Conservation (phyloP, 1,140 invertebrate species). For the Neodiprion pinetum region DNA sequence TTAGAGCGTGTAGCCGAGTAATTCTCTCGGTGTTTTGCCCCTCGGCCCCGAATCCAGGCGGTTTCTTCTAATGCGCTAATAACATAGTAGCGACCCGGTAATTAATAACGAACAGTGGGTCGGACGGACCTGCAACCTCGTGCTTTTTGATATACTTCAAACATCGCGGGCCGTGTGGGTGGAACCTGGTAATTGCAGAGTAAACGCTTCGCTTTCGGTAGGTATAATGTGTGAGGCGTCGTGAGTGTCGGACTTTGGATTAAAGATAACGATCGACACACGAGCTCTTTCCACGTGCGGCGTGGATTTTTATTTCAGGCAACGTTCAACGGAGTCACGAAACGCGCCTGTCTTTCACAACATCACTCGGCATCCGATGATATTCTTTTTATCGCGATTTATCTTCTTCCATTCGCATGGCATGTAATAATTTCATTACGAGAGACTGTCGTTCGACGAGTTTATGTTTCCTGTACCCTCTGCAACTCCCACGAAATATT, state of each 20-base stretch:
- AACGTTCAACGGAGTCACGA: too few relatives aligned
- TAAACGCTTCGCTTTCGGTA: not conserved
- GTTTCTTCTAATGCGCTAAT: constrained; percentile 57
- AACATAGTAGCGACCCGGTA: constrained; percentile 55
- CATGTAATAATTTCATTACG: too few relatives aligned
- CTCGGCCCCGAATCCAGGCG: constrained; percentile 41
- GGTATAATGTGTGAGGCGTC: not conserved
- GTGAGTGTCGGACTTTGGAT: not conserved
- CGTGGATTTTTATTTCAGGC: too few relatives aligned
- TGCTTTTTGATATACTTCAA: not conserved
- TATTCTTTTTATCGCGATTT: too few relatives aligned
- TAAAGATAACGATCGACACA: not conserved
- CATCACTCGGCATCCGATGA: too few relatives aligned
- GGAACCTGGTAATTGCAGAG: constrained; percentile 3
- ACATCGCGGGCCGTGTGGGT: not conserved
- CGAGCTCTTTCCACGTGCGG: too few relatives aligned
- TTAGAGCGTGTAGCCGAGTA: constrained; percentile 12
- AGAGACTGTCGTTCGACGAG: too few relatives aligned
- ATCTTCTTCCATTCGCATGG: too few relatives aligned
- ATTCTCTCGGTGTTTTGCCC: constrained; percentile 29
- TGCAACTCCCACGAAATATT: too few relatives aligned
- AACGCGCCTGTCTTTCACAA: too few relatives aligned
- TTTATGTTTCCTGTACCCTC: too few relatives aligned
- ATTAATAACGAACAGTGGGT: constrained; percentile 53
- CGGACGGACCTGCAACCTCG: not conserved